phyloP scores from a whole-genome alignment of 2,888 invertebrate genomes.

The Clanis bilineata region DNA sequence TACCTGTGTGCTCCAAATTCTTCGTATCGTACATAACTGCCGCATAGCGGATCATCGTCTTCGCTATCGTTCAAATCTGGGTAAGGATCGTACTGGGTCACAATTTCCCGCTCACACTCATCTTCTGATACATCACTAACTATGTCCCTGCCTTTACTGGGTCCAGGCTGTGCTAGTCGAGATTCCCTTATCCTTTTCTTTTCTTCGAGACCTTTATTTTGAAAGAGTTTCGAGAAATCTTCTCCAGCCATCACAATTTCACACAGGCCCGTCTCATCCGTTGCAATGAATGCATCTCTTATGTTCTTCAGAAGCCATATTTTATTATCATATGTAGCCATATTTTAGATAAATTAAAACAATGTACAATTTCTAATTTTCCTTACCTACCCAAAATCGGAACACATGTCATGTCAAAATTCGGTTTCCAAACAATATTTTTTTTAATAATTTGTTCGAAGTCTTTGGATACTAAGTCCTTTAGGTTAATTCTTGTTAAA shows the following conservation, averaged over 20 bases:
- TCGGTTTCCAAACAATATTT: conserved; percentile 40
- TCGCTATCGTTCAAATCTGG: conserved; percentile 91
- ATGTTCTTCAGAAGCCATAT: conserved; percentile 96
- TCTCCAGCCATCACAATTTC: conserved; percentile 95
- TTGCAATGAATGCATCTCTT: conserved; percentile 96
- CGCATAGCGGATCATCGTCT: conserved; percentile 86
- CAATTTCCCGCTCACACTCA: conserved; percentile 64
- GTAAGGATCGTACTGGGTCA: conserved; percentile 85
- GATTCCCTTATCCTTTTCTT: conserved; percentile 59
- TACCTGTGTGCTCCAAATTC: conserved; percentile 83
- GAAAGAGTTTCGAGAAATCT: conserved; percentile 85
- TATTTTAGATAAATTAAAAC: conserved; percentile 52
- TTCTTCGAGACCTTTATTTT: conserved; percentile 71
- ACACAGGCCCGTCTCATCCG: conserved; percentile 97
- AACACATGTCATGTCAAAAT: conserved; percentile 41
- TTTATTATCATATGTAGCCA: conserved; percentile 97
- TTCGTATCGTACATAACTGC: conserved; percentile 88
- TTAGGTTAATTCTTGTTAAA: too few relatives aligned
- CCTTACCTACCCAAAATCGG: conserved; percentile 31
- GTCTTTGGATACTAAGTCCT: too few relatives aligned
- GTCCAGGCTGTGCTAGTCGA: conserved; percentile 55
- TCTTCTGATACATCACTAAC: conserved; percentile 62
- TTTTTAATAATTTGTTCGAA: too few relatives aligned
- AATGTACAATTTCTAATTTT: conserved; percentile 28
- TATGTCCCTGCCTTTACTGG: conserved; percentile 59